These are phyloP conservation scores for Lysandra bellargus DNA, from an alignment of 2,888 invertebrate species.

Conservation along the genomic window DNA sequence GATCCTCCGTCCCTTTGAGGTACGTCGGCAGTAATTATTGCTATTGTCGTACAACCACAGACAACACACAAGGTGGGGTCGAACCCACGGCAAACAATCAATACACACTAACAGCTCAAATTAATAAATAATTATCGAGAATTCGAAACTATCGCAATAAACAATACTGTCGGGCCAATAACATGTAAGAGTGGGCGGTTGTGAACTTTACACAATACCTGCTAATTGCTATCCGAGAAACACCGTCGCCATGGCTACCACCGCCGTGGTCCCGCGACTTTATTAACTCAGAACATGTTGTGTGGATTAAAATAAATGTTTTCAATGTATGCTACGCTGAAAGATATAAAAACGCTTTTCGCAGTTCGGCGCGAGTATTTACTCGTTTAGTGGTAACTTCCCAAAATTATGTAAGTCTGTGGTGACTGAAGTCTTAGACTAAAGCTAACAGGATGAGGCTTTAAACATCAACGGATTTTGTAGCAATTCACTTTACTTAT, in stretches of 20 bases:
- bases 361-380: no score
- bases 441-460: no score
- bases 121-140: conserved; percentile 4
- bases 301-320: neutral
- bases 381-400: no score
- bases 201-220: neutral
- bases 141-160: neutral
- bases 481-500: no score
- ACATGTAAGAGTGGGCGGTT: neutral
- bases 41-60: neutral
- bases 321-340: neutral
- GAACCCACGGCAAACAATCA: neutral
- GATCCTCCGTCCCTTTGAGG: neutral
- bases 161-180: neutral
- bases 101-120: neutral
- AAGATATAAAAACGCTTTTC: no score
- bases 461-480: no score
- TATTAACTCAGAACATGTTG: neutral
- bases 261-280: neutral
- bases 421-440: no score
- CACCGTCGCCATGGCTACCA: neutral
- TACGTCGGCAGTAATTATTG: neutral
- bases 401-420: no score
- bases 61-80: neutral
- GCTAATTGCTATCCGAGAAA: neutral